A percentile compares a stretch with the other conserved stretches of the same genome.
Evolutionary conservation across 2,113 vertebrate genomes (phyloP).

Genomic region (Pogonocichla stellata): DNA sequence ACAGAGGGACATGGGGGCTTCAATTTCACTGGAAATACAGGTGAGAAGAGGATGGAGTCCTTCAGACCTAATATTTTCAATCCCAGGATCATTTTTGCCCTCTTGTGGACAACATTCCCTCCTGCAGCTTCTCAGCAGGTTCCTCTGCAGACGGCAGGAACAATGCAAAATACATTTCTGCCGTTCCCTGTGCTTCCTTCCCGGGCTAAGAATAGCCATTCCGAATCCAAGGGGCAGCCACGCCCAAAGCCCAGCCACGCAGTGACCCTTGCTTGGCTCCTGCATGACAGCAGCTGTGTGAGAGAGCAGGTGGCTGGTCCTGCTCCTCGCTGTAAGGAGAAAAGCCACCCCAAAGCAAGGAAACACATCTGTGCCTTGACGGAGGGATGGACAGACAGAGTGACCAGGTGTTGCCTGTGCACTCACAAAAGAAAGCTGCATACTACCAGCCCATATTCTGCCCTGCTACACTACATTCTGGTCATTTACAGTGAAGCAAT

Average conservation of each 20-base stretch:
- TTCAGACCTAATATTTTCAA: not conserved
- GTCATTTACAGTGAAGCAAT: not conserved
- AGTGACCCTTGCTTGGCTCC: not conserved
- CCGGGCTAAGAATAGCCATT: not conserved
- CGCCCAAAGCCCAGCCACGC: not conserved
- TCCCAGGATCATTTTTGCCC: slow-evolving; percentile 6
- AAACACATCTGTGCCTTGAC: rapidly evolving
- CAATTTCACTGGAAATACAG: not conserved
- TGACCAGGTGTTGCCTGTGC: not conserved
- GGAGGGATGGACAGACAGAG: rapidly evolving
- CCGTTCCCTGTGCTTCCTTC: not conserved
- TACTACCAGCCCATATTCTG: not conserved
- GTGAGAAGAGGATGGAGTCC: rapidly evolving
- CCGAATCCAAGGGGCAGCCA: not conserved
- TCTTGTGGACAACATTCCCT: slow-evolving; percentile 40
- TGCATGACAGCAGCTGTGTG: not conserved
- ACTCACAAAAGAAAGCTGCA: not conserved
- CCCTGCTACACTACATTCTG: not conserved
- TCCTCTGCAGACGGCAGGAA: not conserved
- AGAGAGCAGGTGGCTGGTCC: not conserved
- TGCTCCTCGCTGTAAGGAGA: not conserved
- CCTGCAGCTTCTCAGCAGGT: not conserved
- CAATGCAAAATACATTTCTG: not conserved
- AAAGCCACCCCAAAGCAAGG: not conserved
- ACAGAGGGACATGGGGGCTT: not conserved